phyloP scores from a whole-genome alignment of 2,888 invertebrate species.

The Gortyna flavago region DNA sequence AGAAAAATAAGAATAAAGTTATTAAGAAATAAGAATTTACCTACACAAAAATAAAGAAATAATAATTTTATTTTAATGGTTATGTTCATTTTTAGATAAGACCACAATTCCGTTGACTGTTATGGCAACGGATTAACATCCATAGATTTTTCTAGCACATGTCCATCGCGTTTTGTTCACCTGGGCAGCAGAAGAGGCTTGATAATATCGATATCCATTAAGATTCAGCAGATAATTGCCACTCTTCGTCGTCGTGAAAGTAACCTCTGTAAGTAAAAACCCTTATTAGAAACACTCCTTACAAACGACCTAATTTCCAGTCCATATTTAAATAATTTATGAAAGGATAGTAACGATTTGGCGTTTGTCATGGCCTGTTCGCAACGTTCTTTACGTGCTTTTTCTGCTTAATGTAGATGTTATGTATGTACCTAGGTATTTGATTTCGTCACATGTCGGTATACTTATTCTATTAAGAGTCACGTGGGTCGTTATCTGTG shows the following conservation, averaged over 20 bases:
- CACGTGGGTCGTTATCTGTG: too few relatives aligned
- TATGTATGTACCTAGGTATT: too few relatives aligned
- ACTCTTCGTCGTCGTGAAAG: conserved; percentile 9
- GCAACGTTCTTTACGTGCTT: too few relatives aligned
- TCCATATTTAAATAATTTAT: too few relatives aligned
- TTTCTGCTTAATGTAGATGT: too few relatives aligned
- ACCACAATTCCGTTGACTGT: conserved; percentile 10
- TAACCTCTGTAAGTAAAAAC: background rate
- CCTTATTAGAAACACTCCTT: background rate
- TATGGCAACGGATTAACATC: conserved; percentile 12
- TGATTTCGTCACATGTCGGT: too few relatives aligned
- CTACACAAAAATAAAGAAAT: background rate
- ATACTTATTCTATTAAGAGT: too few relatives aligned
- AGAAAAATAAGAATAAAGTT: too few relatives aligned
- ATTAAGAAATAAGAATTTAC: too few relatives aligned
- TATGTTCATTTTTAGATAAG: conserved; percentile 13
- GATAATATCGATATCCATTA: conserved; percentile 21
- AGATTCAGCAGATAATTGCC: conserved; percentile 21
- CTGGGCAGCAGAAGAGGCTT: background rate
- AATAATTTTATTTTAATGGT: conserved; percentile 2
- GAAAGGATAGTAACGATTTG: too few relatives aligned
- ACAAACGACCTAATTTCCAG: background rate
- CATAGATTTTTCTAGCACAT: conserved; percentile 8
- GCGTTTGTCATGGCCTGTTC: too few relatives aligned
- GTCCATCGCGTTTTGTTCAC: conserved; percentile 22